Conservation (phyloP, 2,888 invertebrate species). For the Standfussiana lucernea region DNA sequence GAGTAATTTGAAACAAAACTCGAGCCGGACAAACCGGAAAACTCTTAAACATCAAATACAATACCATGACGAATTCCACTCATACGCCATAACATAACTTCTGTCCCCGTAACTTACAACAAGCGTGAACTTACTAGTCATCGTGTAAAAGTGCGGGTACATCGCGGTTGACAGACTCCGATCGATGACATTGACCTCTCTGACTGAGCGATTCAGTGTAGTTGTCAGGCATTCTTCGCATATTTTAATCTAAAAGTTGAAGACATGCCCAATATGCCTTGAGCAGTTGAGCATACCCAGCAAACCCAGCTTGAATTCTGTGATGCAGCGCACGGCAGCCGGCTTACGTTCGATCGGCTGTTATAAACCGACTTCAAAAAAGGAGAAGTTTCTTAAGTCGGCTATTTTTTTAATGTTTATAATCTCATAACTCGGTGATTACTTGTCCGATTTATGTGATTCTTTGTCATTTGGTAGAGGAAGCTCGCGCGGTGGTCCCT, state of each 20-base stretch:
- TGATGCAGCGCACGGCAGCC: background rate
- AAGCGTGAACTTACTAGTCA: conserved; percentile 10
- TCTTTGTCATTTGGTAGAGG: too few species aligned
- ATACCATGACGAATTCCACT: conserved; percentile 23
- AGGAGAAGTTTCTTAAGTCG: too few species aligned
- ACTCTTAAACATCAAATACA: conserved; percentile 4
- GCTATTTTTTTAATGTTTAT: too few species aligned
- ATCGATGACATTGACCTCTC: background rate
- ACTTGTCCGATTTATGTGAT: too few species aligned
- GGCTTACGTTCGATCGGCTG: background rate
- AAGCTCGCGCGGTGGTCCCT: too few species aligned
- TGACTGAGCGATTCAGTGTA: background rate
- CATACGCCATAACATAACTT: conserved; percentile 9
- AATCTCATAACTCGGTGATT: too few species aligned
- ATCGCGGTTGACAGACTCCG: background rate
- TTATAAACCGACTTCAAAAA: too few species aligned
- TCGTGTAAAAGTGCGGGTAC: conserved; percentile 6
- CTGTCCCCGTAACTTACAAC: conserved; percentile 17
- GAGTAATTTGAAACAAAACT: conserved; percentile 6
- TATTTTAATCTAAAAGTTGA: background rate
- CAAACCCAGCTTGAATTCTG: background rate
- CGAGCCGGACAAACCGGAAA: conserved; percentile 11
- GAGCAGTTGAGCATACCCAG: background rate
- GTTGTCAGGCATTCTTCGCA: background rate
- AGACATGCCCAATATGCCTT: background rate